phyloP scores from a whole-genome alignment of 2,113 vertebrate species.

The Sinosuthora webbiana region DNA sequence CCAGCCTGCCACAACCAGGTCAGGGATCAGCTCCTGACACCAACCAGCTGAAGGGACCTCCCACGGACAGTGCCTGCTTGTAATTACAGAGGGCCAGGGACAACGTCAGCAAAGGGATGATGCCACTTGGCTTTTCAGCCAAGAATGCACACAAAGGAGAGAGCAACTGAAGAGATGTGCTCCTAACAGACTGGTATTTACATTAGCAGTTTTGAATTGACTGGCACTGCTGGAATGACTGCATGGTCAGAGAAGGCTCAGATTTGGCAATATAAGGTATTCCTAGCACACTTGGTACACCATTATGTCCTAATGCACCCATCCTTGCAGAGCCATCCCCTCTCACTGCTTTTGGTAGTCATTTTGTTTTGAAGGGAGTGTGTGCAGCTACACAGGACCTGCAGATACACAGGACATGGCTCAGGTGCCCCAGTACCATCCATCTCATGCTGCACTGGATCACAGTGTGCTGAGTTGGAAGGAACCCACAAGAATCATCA shows the following conservation, averaged over 20 bases:
- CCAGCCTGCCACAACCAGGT: background rate
- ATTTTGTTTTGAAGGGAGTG: background rate
- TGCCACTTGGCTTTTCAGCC: background rate
- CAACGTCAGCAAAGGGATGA: background rate
- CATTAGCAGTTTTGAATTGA: background rate
- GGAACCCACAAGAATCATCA: background rate
- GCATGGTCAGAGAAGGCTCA: background rate
- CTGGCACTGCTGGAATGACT: background rate
- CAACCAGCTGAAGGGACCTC: background rate
- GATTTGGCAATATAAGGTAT: background rate
- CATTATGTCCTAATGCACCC: background rate
- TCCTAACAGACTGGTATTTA: background rate
- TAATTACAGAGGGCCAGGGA: background rate
- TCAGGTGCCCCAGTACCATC: background rate
- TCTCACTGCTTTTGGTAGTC: background rate
- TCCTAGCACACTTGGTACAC: background rate
- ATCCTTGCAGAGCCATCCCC: background rate
- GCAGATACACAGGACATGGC: background rate
- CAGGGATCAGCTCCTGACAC: background rate
- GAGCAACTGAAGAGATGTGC: background rate
- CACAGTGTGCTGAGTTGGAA: background rate
- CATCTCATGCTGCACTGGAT: background rate
- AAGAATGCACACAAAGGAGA: background rate
- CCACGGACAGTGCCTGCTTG: fast-evolving
- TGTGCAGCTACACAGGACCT: background rate